phyloP scores from a whole-genome alignment of 2,113 vertebrate genomes.

The Onychorhynchus coronatus region DNA sequence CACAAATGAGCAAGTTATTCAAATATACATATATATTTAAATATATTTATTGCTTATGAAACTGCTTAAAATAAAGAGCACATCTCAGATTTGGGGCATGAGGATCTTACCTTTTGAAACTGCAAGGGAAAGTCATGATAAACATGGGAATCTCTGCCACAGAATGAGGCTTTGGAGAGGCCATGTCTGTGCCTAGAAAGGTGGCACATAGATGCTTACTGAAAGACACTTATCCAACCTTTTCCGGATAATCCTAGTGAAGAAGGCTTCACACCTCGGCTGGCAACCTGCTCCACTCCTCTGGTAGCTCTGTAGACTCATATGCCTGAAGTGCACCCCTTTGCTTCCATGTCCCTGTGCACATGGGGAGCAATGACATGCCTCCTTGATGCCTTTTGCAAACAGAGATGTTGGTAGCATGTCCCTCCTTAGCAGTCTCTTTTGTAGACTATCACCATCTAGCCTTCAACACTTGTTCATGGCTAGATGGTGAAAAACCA shows the following conservation, averaged over 20 bases:
- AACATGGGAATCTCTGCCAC: neutral
- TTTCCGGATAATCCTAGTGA: neutral
- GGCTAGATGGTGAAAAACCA: neutral
- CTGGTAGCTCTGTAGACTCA: fast-evolving
- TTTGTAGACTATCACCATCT: neutral
- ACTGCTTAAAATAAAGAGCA: neutral
- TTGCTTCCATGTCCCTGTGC: neutral
- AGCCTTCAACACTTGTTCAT: neutral
- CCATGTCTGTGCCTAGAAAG: neutral
- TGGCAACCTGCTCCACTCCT: neutral
- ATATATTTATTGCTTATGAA: neutral
- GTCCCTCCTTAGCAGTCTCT: neutral
- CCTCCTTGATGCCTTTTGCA: fast-evolving
- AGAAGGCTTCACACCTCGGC: neutral
- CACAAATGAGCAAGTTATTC: neutral
- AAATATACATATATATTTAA: neutral
- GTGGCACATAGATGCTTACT: neutral
- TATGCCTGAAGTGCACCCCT: neutral
- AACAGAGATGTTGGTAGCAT: fast-evolving
- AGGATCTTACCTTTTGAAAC: neutral
- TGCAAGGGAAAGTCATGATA: fast-evolving
- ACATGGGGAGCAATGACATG: fast-evolving
- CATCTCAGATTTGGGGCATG: neutral
- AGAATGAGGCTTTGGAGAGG: neutral
- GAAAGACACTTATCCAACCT: neutral